phyloP scores from a whole-genome alignment of 1,140 invertebrate species.

The Drosophila repleta region DNA sequence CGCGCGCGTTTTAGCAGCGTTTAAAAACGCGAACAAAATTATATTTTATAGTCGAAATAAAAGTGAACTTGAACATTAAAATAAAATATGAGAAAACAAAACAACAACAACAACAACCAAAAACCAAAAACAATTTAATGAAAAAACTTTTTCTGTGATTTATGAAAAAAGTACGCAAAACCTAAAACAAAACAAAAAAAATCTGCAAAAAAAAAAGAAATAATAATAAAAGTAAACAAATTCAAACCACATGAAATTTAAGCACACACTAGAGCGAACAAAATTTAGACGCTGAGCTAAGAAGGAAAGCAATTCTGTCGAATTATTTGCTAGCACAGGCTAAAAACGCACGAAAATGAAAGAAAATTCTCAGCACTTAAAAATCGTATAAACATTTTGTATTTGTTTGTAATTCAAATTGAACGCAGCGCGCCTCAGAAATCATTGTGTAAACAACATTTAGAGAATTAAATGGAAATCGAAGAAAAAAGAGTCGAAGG shows the following conservation, averaged over 20 bases:
- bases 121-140: slow-evolving; percentile 65
- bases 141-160: slow-evolving; percentile 82
- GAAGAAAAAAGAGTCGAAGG: neutral
- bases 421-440: slow-evolving; percentile 21
- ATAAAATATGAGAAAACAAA: slow-evolving; percentile 22
- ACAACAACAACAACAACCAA: too few relatives aligned
- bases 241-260: slow-evolving; percentile 40
- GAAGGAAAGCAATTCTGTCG: slow-evolving; percentile 58
- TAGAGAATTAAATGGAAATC: slow-evolving; percentile 12
- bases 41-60: slow-evolving; percentile 67
- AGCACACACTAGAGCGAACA: slow-evolving; percentile 66
- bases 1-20: slow-evolving; percentile 53
- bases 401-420: slow-evolving; percentile 42
- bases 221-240: slow-evolving; percentile 53
- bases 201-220: slow-evolving; percentile 47
- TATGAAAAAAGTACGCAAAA: slow-evolving; percentile 81
- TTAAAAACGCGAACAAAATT: slow-evolving; percentile 46
- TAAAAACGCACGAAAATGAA: neutral
- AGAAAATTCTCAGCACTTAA: slow-evolving; percentile 17
- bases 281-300: slow-evolving; percentile 51
- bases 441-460: slow-evolving; percentile 41
- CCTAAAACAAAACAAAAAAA: slow-evolving; percentile 35
- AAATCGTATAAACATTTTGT: slow-evolving; percentile 32
- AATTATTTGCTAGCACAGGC: slow-evolving; percentile 61
- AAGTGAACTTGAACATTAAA: slow-evolving; percentile 37